phyloP scores from a whole-genome alignment of 2,888 invertebrate species.

The Ischnura elegans region DNA sequence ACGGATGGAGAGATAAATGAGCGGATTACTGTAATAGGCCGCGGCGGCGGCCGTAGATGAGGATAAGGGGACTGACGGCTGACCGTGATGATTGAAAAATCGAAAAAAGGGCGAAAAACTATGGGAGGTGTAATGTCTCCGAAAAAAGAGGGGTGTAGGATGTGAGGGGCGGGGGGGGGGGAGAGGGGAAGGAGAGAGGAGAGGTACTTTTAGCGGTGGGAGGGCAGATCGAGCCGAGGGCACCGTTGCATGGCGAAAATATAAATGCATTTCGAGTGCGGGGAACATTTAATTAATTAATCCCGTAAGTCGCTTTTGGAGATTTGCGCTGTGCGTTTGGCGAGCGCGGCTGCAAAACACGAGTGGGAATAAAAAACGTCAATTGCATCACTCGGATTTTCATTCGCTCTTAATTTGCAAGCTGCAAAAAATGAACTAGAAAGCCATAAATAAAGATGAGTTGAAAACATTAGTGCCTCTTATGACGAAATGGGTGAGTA shows the following conservation, averaged over 20 bases:
- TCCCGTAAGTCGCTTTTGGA: constrained; percentile 44
- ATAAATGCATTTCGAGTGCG: constrained; percentile 56
- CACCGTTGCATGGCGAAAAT: constrained; percentile 51
- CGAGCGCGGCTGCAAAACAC: not conserved
- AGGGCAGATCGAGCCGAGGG: not conserved
- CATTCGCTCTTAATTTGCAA: not conserved
- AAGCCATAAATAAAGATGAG: not conserved
- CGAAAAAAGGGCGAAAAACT: not conserved
- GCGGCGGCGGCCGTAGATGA: not conserved
- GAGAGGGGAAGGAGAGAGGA: not conserved
- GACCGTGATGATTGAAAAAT: not conserved
- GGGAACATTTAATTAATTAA: constrained; percentile 51
- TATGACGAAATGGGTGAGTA: not conserved
- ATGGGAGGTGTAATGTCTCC: not conserved
- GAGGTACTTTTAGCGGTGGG: not conserved
- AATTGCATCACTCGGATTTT: not conserved
- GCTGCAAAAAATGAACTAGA: not conserved
- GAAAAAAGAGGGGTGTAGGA: no score
- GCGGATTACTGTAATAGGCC: not conserved
- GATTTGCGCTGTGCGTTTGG: not conserved
- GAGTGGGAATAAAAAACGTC: not conserved
- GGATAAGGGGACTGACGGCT: not conserved
- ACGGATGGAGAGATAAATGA: not conserved
- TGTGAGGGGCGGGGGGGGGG: no score
- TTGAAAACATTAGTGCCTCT: not conserved